phyloP scores from a whole-genome alignment of 2,797 vertebrate genomes.

The Pyrrhura leucotis region DNA sequence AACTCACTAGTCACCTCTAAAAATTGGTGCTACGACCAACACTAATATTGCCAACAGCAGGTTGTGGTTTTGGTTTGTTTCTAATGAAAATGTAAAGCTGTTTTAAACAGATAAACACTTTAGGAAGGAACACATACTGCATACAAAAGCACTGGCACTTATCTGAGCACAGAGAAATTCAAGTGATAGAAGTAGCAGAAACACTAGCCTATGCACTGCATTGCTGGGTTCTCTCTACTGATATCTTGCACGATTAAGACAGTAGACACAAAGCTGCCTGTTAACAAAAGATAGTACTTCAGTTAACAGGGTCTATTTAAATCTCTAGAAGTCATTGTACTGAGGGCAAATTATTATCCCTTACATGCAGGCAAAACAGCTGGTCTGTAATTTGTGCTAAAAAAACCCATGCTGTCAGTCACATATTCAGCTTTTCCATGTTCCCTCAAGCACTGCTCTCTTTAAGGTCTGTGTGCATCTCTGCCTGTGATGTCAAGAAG shows the following conservation, averaged over 20 bases:
- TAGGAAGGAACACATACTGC: constrained; percentile 13
- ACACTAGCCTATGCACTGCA: not conserved
- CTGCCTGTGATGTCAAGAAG: not conserved
- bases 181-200: not conserved
- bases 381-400: not conserved
- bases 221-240: not conserved
- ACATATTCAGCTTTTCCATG: not conserved
- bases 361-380: not conserved
- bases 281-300: not conserved
- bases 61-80: constrained; percentile 1
- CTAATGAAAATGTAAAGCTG: constrained; percentile 33
- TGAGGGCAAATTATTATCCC: not conserved
- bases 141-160: constrained; percentile 1
- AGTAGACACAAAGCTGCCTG: not conserved
- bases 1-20: constrained; percentile 8
- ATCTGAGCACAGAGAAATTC: not conserved
- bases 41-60: not conserved
- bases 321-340: not conserved
- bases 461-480: not conserved
- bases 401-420: not conserved
- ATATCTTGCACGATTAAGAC: not conserved
- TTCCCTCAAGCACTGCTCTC: not conserved
- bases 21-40: not conserved
- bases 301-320: not conserved
- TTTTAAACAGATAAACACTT: constrained; percentile 34